A percentile compares a stretch with the other conserved stretches of the same genome.
Conservation (phyloP, 1,140 invertebrate species). For the Cherax quadricarinatus region DNA sequence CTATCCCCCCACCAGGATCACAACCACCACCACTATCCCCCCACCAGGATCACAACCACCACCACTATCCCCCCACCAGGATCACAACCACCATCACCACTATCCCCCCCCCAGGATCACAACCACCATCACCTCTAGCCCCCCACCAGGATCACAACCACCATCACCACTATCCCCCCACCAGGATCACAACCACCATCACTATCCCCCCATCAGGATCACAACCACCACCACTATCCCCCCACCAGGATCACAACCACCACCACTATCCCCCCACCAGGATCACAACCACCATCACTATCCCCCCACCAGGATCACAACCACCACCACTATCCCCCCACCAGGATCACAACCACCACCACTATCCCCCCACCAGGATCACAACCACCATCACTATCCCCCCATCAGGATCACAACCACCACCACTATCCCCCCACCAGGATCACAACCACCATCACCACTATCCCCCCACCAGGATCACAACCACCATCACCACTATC, state of each 20-base stretch:
- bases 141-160: too few relatives aligned
- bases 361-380: not conserved
- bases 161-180: not conserved
- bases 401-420: too few relatives aligned
- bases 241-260: not conserved
- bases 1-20: too few relatives aligned
- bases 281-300: slow-evolving; percentile 8
- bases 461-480: not conserved
- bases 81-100: not conserved
- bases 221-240: too few relatives aligned
- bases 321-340: slow-evolving; percentile 3
- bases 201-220: not conserved
- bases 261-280: not conserved
- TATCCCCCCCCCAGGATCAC: not conserved
- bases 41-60: not conserved
- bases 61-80: not conserved
- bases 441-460: too few relatives aligned
- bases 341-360: too few relatives aligned
- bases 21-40: not conserved
- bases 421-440: too few relatives aligned
- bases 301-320: not conserved
- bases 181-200: not conserved
- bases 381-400: too few relatives aligned
- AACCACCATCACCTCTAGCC: too few relatives aligned
- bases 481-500: not conserved